phyloP scores from a whole-genome alignment of 2,797 vertebrate genomes.

The Crenichthys baileyi region DNA sequence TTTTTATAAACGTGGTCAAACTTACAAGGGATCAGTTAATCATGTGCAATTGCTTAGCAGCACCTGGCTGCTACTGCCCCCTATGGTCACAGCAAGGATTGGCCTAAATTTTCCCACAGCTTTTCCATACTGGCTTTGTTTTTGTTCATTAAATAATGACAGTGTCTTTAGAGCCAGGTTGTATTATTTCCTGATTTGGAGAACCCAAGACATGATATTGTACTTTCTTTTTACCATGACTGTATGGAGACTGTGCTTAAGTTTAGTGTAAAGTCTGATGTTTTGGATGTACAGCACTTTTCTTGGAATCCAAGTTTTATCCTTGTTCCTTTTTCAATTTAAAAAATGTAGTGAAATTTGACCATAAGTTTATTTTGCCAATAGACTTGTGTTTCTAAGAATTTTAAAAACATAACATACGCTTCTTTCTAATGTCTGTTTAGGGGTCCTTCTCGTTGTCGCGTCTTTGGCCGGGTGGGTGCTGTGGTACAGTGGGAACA shows the following conservation, averaged over 20 bases:
- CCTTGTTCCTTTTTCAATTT: background rate
- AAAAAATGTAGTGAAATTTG: background rate
- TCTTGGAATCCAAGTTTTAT: background rate
- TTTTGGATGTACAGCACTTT: background rate
- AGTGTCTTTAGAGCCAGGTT: background rate
- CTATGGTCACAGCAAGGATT: background rate
- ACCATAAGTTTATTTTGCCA: background rate
- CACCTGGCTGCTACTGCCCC: background rate
- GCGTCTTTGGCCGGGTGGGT: constrained; percentile 89
- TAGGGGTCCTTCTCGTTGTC: constrained; percentile 85
- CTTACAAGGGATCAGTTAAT: background rate
- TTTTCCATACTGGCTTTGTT: background rate
- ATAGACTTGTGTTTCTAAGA: background rate
- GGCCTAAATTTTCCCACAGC: background rate
- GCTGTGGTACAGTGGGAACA: constrained; percentile 93
- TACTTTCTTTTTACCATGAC: background rate
- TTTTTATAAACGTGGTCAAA: background rate
- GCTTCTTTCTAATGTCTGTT: background rate
- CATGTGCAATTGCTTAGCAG: background rate
- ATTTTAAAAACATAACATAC: background rate
- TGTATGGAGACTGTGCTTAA: background rate
- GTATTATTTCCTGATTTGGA: background rate
- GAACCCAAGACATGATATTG: background rate
- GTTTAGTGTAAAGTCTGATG: background rate
- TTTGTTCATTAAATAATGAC: too few relatives aligned